phyloP scores from a whole-genome alignment of 2,797 vertebrate species.

The Rhinoraja longicauda region DNA sequence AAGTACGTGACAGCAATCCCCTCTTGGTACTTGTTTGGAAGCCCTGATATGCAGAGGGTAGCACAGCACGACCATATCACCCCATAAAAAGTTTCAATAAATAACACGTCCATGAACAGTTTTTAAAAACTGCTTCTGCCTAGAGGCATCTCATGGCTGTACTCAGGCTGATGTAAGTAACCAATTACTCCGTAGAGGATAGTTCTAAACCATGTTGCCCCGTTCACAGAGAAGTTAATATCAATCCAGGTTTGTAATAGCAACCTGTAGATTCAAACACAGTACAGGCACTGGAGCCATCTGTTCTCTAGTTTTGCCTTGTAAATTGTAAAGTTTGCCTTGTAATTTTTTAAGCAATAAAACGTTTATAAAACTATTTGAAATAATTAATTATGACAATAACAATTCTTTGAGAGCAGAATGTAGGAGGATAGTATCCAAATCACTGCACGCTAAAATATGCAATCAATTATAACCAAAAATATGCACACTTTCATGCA shows the following conservation, averaged over 20 bases:
- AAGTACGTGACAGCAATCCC: neutral
- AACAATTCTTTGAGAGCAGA: neutral
- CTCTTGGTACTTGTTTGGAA: neutral
- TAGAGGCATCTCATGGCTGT: neutral
- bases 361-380: neutral
- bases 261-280: neutral
- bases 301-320: neutral
- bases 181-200: neutral
- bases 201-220: neutral
- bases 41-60: neutral
- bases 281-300: neutral
- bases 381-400: neutral
- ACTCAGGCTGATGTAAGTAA: neutral
- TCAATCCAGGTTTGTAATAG: neutral
- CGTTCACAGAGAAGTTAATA: neutral
- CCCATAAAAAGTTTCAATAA: neutral
- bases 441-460: neutral
- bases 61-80: too few relatives aligned
- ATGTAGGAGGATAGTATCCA: neutral
- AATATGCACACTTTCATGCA: neutral
- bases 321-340: neutral
- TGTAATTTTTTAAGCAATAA: neutral
- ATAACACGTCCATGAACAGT: neutral
- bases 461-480: neutral
- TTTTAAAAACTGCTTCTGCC: neutral